phyloP scores from a whole-genome alignment of 2,888 invertebrate species.

The Liopterus haemorrhoidalis region DNA sequence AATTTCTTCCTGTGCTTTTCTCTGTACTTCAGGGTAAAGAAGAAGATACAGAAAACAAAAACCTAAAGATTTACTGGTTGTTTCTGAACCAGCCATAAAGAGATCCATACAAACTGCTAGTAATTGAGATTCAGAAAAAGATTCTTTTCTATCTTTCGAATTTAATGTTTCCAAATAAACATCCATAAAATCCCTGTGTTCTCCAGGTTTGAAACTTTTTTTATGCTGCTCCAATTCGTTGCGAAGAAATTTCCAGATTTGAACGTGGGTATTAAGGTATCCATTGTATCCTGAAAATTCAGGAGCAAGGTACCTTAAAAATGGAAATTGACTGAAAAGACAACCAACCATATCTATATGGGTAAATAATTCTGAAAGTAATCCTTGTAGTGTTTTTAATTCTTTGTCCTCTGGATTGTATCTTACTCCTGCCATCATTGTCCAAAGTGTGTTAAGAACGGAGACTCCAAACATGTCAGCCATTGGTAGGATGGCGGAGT shows the following conservation, averaged over 20 bases:
- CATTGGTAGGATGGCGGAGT: conserved; percentile 54
- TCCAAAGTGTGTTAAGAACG: conserved; percentile 75
- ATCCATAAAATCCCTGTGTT: conserved; percentile 75
- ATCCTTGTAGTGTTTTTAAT: conserved; percentile 59
- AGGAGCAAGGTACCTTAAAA: conserved; percentile 65
- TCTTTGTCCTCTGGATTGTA: conserved; percentile 66
- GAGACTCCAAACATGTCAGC: conserved; percentile 70
- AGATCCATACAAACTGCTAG: conserved; percentile 77
- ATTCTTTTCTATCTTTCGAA: conserved; percentile 51
- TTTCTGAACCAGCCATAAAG: conserved; percentile 84
- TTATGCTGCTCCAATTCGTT: conserved; percentile 69
- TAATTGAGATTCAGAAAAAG: conserved; percentile 66
- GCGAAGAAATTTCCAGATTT: conserved; percentile 66
- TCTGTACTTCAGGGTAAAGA: conserved; percentile 64
- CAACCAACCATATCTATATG: conserved; percentile 78
- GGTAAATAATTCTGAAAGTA: conserved; percentile 65
- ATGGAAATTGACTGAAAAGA: conserved; percentile 72
- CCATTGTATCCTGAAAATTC: conserved; percentile 69
- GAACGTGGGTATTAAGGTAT: conserved; percentile 64
- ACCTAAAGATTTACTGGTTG: conserved; percentile 71
- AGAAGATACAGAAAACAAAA: conserved; percentile 72
- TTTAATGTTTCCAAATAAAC: conserved; percentile 66
- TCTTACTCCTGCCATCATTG: conserved; percentile 73
- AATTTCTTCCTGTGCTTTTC: conserved; percentile 70
- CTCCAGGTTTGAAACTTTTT: conserved; percentile 53